Base-by-base conservation (phyloP, 2,888 invertebrate genomes). In the Cancer borealis region DNA sequence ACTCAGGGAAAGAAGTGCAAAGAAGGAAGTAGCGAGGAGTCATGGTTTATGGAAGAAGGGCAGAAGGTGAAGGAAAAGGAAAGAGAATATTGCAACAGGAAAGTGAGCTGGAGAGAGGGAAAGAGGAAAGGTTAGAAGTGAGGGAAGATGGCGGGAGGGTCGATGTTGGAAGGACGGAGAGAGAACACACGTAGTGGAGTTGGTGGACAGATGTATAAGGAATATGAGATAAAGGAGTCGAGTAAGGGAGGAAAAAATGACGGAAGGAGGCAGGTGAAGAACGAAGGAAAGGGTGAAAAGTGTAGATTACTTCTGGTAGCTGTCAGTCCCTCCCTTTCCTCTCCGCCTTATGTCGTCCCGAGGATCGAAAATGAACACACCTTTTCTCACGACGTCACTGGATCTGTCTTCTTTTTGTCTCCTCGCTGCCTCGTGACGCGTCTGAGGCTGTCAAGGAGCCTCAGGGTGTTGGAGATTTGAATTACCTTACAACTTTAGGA, bases 261-360 rank as follows among this genome's bases (percentile, higher is more conserved):
- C 54, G 14, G 12, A 54, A 17, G 3, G 54, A 54, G 66, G n/a
- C 66, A 66, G 66, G 66, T 66, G 66, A 66, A n/a, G 5, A n/a
- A 66, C 66, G n/a, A n/a, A n/a, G n/a, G 66, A 66, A 66, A 66
- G 66, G 66, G n/a, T n/a, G 66, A 3, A 66, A 66, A n/a, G n/a
- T 66, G 66, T 66, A 66, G 66, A 66, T 66, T 66, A 66, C 66
- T 66, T 66, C 66, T 66, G 66, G 66, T 66, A n/a, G 66, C n/a
- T 66, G 66, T n/a, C 66, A 66, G 4, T 66, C n/a, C 21, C 14
- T 66, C 66, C n/a, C 66, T 21, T n/a, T 66, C 66, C 66, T 66
- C 66, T n/a, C 66, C n/a, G 66, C 66, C 66, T 66, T 66, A 66
- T 66, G 66, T 66, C 66, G 66, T 66, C 66, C 8, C 21, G 66